phyloP scores from a whole-genome alignment of 30 jellyfish, hydroid and myxozoan genomes.

The Catostylus mosaicus region DNA sequence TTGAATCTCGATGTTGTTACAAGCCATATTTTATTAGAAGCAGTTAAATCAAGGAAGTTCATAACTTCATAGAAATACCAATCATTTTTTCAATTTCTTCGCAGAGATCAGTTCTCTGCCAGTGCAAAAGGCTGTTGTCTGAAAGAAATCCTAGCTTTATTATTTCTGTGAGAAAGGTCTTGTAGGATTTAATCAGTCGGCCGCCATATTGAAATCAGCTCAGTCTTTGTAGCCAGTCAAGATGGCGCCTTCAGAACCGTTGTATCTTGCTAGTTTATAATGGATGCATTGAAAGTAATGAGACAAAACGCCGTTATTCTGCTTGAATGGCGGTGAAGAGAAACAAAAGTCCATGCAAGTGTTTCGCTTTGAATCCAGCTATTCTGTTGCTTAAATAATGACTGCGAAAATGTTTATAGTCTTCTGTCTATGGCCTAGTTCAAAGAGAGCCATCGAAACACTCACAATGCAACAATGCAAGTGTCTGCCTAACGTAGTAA shows the following conservation, averaged over 20 bases:
- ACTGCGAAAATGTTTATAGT: neutral
- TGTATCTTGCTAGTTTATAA: neutral
- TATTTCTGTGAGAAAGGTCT: neutral
- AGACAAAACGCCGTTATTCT: constrained; percentile 6
- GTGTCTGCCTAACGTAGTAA: neutral
- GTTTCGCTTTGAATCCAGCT: constrained; percentile 1
- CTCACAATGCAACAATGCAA: neutral
- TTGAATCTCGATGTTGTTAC: too few relatives aligned
- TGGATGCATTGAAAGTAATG: constrained; percentile 2
- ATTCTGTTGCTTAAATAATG: neutral
- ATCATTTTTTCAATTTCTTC: too few relatives aligned
- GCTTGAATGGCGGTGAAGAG: neutral
- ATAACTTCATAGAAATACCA: too few relatives aligned
- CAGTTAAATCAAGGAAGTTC: too few relatives aligned
- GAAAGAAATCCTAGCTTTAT: constrained; percentile 1
- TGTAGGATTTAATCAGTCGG: neutral
- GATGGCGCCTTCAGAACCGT: constrained; percentile 32
- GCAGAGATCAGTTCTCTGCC: neutral
- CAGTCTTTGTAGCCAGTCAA: constrained; percentile 20
- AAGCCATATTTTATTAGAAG: too few relatives aligned
- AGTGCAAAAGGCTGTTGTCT: neutral
- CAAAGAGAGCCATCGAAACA: neutral
- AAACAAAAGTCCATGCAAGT: neutral
- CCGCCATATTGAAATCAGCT: constrained; percentile 42
- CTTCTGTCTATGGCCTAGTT: neutral